These are phyloP conservation scores for Temnothorax longispinosus DNA, from an alignment of 1,140 invertebrate species.

Conservation along the genomic window DNA sequence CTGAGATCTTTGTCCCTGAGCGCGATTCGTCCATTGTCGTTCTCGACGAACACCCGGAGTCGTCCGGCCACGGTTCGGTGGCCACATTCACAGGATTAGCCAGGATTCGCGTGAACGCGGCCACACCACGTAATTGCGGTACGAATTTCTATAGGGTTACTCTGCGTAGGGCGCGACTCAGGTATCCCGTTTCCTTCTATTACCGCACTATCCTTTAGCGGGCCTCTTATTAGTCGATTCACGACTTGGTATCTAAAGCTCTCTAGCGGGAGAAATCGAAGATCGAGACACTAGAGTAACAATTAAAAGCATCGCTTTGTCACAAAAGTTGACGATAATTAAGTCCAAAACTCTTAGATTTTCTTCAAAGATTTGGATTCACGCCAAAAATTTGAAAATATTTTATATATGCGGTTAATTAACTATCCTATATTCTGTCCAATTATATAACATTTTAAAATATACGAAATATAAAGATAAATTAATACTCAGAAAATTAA, in stretches of 20 bases:
- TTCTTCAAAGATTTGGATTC: background rate
- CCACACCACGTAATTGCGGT: constrained; percentile 80
- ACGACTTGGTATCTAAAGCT: constrained; percentile 25
- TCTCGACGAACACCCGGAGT: constrained; percentile 70
- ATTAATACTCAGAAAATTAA: background rate
- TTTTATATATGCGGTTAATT: background rate
- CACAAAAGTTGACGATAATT: background rate
- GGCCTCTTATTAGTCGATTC: constrained; percentile 64
- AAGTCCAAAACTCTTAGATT: background rate
- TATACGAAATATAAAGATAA: background rate
- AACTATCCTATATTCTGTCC: background rate
- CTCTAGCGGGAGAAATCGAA: constrained; percentile 9
- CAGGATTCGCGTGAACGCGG: constrained; percentile 79
- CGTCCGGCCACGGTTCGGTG: constrained; percentile 80
- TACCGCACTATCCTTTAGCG: constrained; percentile 44
- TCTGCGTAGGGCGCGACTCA: constrained; percentile 64
- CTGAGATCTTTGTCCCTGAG: constrained; percentile 81
- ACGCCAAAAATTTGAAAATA: background rate
- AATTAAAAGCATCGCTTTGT: background rate
- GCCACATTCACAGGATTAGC: constrained; percentile 81
- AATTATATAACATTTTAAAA: background rate
- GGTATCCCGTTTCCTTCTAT: constrained; percentile 66
- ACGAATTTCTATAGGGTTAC: constrained; percentile 81
- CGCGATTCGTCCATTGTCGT: constrained; percentile 80
- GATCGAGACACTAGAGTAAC: background rate